Conservation (phyloP, 2,113 vertebrate genomes). For the Benitochromis conjunctus region DNA sequence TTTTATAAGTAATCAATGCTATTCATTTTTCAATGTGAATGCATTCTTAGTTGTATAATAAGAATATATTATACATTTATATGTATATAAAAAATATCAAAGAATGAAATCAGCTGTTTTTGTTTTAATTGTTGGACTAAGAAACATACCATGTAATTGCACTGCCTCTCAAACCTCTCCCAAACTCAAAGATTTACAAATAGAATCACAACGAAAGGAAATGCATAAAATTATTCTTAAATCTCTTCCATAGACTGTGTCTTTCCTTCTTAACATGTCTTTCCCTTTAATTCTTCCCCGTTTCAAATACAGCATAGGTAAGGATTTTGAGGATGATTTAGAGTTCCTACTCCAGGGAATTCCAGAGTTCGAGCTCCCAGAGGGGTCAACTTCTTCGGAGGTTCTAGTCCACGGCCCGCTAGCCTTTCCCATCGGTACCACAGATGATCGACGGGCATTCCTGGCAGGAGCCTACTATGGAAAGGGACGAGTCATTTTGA, state of each 20-base stretch:
- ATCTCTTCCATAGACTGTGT: not conserved
- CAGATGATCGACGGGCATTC: conserved; percentile 36
- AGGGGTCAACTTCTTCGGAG: conserved; percentile 44
- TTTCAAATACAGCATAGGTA: conserved; percentile 50
- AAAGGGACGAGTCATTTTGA: conserved; percentile 69
- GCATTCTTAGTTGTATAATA: not conserved
- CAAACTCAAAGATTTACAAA: no score
- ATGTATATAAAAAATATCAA: no score
- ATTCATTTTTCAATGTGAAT: not conserved
- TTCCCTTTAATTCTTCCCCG: not conserved
- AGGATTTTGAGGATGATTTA: conserved; percentile 72
- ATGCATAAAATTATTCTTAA: no score
- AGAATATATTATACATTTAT: no score
- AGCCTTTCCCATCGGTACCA: conserved; percentile 70
- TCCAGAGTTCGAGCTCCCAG: conserved; percentile 62
- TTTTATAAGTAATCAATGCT: no score
- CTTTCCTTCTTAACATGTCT: not conserved
- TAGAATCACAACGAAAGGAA: no score
- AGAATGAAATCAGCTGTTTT: no score
- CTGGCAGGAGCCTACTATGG: conserved; percentile 75
- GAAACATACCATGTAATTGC: no score
- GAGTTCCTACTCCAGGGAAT: conserved; percentile 64
- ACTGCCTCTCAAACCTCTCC: no score
- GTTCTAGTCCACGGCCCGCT: conserved; percentile 71
- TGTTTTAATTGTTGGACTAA: no score